A percentile compares a stretch with the other conserved stretches of the same genome.
Conservation (phyloP, 2,113 vertebrate genomes). For the Podarcis raffonei region DNA sequence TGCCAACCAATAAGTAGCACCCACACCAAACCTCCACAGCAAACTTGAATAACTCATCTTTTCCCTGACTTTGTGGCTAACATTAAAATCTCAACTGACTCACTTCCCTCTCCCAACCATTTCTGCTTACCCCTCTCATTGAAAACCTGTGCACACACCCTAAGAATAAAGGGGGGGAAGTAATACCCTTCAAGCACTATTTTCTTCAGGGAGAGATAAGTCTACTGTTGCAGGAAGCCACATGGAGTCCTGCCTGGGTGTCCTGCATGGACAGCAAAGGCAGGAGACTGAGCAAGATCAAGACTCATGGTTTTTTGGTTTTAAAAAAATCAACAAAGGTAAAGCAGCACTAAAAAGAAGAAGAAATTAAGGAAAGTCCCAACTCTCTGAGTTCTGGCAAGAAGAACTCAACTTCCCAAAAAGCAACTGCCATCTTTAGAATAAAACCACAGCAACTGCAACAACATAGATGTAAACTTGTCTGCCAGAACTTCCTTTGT, state of each 20-base stretch:
- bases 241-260: not conserved
- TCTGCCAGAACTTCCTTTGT: not conserved
- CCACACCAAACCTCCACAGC: not conserved
- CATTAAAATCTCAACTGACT: too few relatives aligned
- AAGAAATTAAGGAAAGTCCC: not conserved
- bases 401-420: slow-evolving; percentile 22
- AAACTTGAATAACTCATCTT: not conserved
- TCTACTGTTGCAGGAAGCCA: not conserved
- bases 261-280: not conserved
- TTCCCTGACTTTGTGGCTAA: not conserved
- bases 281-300: too few relatives aligned
- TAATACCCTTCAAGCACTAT: not conserved
- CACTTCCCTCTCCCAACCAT: too few relatives aligned
- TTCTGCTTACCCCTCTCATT: too few relatives aligned
- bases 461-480: not conserved
- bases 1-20: not conserved
- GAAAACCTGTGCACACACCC: too few relatives aligned
- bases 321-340: not conserved
- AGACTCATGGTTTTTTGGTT: too few relatives aligned
- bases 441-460: not conserved
- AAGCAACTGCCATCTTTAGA: not conserved
- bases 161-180: too few relatives aligned
- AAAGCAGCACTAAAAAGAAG: not conserved
- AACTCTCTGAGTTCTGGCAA: not conserved
- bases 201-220: not conserved